Conservation (phyloP, 2,113 vertebrate species). For the Phaethornis superciliosus region DNA sequence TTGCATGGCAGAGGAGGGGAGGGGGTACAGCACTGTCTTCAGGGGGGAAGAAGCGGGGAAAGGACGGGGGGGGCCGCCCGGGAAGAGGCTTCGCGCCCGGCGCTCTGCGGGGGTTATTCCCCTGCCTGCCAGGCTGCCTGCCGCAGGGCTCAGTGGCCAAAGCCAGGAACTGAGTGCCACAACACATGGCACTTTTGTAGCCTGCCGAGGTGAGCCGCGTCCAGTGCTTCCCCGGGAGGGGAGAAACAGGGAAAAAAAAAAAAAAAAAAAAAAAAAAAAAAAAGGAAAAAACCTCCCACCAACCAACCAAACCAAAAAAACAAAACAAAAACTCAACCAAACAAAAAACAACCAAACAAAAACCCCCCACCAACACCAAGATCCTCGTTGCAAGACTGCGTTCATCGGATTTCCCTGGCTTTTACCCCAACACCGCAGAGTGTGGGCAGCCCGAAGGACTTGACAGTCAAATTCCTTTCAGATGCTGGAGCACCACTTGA, state of each 20-base stretch:
- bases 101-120: not conserved
- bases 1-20: no score
- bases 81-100: not conserved
- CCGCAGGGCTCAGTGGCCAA: conserved; percentile 6
- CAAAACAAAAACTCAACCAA: no score
- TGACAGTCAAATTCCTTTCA: conserved; percentile 40
- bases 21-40: not conserved
- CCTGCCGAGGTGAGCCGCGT: conserved; percentile 26
- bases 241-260: not conserved
- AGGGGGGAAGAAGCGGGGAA: not conserved
- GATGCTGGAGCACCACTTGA: conserved; percentile 52
- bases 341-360: no score
- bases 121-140: not conserved
- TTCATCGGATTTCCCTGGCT: conserved; percentile 48
- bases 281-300: no score
- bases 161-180: conserved; percentile 37
- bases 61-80: not conserved
- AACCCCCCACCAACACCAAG: not conserved
- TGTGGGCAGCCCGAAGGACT: not conserved
- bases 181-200: conserved; percentile 20
- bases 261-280: not conserved
- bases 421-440: conserved; percentile 23
- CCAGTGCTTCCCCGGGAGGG: conserved; percentile 2
- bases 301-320: no score
- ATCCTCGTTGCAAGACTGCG: not conserved